A percentile compares a stretch with the other conserved stretches of the same genome.
These are phyloP conservation scores for Apeltes quadracus DNA, from an alignment of 2,113 vertebrate genomes.

Conservation along the genomic window DNA sequence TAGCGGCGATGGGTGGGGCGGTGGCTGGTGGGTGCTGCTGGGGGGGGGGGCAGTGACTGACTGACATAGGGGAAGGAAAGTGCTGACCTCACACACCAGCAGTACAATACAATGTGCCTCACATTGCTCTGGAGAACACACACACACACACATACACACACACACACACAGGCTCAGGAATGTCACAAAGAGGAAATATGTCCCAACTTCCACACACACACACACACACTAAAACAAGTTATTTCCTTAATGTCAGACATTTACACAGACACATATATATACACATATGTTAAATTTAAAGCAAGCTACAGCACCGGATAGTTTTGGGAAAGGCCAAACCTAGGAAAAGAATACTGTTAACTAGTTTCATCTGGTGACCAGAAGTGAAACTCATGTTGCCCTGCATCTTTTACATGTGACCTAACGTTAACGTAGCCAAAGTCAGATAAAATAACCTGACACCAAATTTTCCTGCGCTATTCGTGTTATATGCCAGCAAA, in stretches of 20 bases:
- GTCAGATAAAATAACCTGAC: not conserved
- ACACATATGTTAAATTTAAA: not conserved
- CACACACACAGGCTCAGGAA: slow-evolving; percentile 63
- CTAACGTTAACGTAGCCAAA: no score
- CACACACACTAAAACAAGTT: slow-evolving; percentile 24
- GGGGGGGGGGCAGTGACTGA: slow-evolving; percentile 53
- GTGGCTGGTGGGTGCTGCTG: slow-evolving; percentile 28
- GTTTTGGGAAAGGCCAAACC: not conserved
- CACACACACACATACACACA: slow-evolving; percentile 28
- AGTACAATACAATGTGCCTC: slow-evolving; percentile 77
- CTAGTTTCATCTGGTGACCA: not conserved
- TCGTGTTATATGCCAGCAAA: not conserved
- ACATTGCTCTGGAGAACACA: slow-evolving; percentile 60
- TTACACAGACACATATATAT: no score
- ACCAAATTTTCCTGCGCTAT: not conserved
- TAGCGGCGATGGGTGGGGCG: slow-evolving; percentile 55
- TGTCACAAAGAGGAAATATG: slow-evolving; percentile 73
- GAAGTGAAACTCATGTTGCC: slow-evolving; percentile 1
- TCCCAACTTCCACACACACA: slow-evolving; percentile 37
- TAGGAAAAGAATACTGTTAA: not conserved
- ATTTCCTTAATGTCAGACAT: slow-evolving; percentile 8
- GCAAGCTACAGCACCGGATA: not conserved
- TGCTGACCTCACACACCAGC: slow-evolving; percentile 80
- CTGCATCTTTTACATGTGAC: no score
- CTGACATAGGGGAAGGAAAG: slow-evolving; percentile 73